Conservation (phyloP, 2,888 invertebrate genomes). For the Tinea trinotella region DNA sequence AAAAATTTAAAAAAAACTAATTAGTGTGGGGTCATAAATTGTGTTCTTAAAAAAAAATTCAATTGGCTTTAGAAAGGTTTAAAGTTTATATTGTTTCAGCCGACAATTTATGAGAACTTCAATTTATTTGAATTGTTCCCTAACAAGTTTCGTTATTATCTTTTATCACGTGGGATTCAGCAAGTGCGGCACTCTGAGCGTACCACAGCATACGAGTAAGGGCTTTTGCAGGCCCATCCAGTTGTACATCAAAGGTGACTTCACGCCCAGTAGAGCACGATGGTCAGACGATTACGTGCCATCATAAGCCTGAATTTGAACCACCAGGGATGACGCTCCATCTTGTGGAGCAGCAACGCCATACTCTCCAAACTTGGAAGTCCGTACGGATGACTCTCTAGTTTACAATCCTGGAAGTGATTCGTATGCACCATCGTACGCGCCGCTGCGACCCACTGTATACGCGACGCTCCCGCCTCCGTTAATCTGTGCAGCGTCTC, state of each 20-base stretch:
- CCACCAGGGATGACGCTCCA: constrained; percentile 67
- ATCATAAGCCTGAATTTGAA: constrained; percentile 70
- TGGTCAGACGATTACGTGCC: constrained; percentile 77
- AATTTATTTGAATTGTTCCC: constrained; percentile 90
- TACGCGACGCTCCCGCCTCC: constrained; percentile 66
- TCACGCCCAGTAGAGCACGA: constrained; percentile 74
- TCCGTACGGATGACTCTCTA: constrained; percentile 60
- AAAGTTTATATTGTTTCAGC: no score
- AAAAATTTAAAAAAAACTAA: no score
- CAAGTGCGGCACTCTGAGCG: constrained; percentile 88
- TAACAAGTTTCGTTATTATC: constrained; percentile 92
- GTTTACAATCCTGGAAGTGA: constrained; percentile 69
- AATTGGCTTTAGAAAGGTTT: no score
- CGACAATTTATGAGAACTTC: constrained; percentile 88
- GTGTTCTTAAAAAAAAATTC: no score
- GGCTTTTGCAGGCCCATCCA: constrained; percentile 91
- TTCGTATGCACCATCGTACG: constrained; percentile 65
- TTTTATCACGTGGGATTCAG: constrained; percentile 93
- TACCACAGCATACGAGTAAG: constrained; percentile 86
- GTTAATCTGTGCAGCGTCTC: constrained; percentile 51
- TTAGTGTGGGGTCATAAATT: no score
- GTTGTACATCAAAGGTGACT: constrained; percentile 75
- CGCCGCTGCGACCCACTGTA: constrained; percentile 63
- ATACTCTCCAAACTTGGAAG: constrained; percentile 61
- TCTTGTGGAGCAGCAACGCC: constrained; percentile 68